These are phyloP conservation scores for Axis porcinus DNA, from an alignment of 2,113 vertebrate species.

Conservation along the genomic window DNA sequence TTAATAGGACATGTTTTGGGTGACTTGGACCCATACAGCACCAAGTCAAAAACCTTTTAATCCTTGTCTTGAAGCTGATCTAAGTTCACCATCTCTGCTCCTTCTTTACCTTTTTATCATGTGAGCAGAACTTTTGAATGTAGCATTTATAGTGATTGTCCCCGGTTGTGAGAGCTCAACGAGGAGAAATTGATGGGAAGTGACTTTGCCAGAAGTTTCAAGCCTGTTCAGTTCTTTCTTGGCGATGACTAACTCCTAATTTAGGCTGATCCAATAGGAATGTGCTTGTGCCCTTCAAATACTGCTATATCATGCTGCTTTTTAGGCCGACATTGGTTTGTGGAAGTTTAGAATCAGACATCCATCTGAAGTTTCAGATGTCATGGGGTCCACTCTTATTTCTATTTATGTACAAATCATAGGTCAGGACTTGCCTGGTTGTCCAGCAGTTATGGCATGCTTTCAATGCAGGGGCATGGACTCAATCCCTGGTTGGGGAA, in stretches of 20 bases:
- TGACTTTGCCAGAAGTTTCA: not conserved
- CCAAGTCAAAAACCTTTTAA: not conserved
- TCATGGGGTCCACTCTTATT: not conserved
- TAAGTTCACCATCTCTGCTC: not conserved
- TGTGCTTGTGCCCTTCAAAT: not conserved
- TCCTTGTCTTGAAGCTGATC: not conserved
- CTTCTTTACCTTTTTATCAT: not conserved
- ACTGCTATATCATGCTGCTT: not conserved
- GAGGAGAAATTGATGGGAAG: not conserved
- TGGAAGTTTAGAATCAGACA: not conserved
- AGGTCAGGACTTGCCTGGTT: not conserved
- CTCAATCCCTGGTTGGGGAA: not conserved
- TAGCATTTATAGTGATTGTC: too few relatives aligned
- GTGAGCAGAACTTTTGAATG: not conserved
- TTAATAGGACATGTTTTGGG: not conserved
- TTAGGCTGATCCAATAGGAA: not conserved
- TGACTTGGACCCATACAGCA: not conserved
- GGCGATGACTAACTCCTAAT: not conserved
- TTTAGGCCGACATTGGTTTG: not conserved
- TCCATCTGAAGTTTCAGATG: not conserved
- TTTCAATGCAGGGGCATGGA: not conserved
- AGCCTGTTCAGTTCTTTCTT: not conserved
- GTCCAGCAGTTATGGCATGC: not conserved
- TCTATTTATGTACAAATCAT: not conserved
- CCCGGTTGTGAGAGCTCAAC: fast-evolving